Evolutionary conservation across 2,113 vertebrate species (phyloP), one percentile per base, ranked within the genome.

Genomic region (Ictidomys tridecemlineatus): DNA sequence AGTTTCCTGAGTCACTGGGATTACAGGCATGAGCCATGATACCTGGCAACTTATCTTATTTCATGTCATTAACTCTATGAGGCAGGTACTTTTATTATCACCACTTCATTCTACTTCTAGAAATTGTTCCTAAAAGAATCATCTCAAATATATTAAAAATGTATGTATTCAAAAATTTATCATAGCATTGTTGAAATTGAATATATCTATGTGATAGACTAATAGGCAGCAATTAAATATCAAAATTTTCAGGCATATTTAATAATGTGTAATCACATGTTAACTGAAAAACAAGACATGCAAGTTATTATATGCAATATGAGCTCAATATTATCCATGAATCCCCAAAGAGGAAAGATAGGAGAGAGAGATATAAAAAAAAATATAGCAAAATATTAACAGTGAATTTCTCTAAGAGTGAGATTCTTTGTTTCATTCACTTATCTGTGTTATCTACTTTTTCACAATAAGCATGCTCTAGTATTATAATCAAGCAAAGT

Each of bases 101-200:
- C 18, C 37, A 48, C 53, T 83, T 78, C 42, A 77, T 90, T 78
- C 12, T 48, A 83, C 3, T 51, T 96, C 30, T 74, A 48, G 65
- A 95, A 93, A 91, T 76, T 91, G 24, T 8, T 74, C 48, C 32
- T 42, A 39, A 84, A 48, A 28, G 20, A 88, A 45, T 45, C 34
- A 51, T 91, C 45, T 93, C 87, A 10, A 32, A 13, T 77, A 30
- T 79, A 70, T 80, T 93, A 1, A 53, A 95, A 94, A 85, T 91
- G 34, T 22, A 56, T 5, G 11, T 28, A 80, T 10, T 51, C 22
- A 83, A 97, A 88, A 89, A 85, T 76, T 22, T 39, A 77, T 67
- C 45, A 85, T 14, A 88, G 32, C 51, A 30, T 70, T 65, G n/a
- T 67, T 91, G 37, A 85, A 79, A 70, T 3, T 77, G 63, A 85